A percentile compares a stretch with the other conserved stretches of the same genome.
phyloP scores from a whole-genome alignment of 2,888 invertebrate genomes.

The Ormyrus thymus region DNA sequence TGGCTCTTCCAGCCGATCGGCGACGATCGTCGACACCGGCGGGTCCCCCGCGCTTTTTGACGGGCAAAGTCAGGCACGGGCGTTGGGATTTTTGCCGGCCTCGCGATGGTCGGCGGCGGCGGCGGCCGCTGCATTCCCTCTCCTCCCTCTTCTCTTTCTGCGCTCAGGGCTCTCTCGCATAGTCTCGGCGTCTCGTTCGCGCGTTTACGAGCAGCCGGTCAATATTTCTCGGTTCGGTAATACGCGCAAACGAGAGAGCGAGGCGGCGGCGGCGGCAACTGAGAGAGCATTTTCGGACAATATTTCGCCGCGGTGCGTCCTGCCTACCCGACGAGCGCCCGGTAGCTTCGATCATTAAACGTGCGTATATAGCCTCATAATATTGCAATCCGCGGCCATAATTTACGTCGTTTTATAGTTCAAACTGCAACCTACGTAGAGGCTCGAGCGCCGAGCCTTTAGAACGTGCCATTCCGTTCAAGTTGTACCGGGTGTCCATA shows the following conservation, averaged over 20 bases:
- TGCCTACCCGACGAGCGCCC: constrained; percentile 59
- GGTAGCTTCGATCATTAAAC: constrained; percentile 75
- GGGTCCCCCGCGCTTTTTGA: not conserved
- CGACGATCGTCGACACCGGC: too few species aligned
- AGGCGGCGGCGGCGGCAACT: constrained; percentile 20
- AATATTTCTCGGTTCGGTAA: constrained; percentile 62
- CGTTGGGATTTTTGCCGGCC: constrained; percentile 24
- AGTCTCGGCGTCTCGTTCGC: constrained; percentile 51
- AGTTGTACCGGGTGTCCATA: constrained; percentile 72
- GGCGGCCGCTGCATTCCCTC: not conserved
- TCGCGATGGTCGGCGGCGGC: not conserved
- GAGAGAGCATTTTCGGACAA: constrained; percentile 68
- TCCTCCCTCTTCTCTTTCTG: not conserved
- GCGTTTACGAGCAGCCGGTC: constrained; percentile 61
- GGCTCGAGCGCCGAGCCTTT: constrained; percentile 64
- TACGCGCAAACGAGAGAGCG: constrained; percentile 40
- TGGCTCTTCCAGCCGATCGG: too few species aligned
- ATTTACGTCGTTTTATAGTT: constrained; percentile 76
- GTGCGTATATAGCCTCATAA: constrained; percentile 75
- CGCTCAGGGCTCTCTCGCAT: not conserved
- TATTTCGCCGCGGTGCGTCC: constrained; percentile 66
- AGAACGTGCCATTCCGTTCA: constrained; percentile 69
- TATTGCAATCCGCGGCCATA: constrained; percentile 75
- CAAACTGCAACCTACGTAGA: constrained; percentile 73
- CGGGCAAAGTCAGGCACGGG: too few species aligned